Evolutionary conservation across 2,888 invertebrate genomes (phyloP), one percentile per base, ranked within the genome.

Genomic region (Carpatolechia fugitivella): DNA sequence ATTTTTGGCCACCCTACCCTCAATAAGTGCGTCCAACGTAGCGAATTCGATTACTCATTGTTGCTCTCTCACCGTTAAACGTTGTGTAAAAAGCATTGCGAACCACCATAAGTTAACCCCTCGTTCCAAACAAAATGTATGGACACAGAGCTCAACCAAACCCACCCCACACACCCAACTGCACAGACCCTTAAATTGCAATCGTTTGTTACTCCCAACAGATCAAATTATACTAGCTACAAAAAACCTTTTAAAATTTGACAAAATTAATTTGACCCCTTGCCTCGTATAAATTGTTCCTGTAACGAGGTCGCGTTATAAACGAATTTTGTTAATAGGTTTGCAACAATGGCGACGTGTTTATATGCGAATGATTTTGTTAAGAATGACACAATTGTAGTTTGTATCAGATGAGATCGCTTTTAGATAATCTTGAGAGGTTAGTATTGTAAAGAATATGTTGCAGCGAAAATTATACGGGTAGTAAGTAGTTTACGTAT

Each of bases 21-120:
- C 59, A 59, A 49, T 60, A 65, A 58, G 64, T 60, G 61, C 62
- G 68, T 66, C 66, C 70, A 70, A 70, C 76, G 70, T 72, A 69
- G 72, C 74, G 78, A 82, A 81, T 80, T 80, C 75, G 82, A 84
- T 83, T 80, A 66, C 63, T 62, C 73, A 80, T 82, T 82, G 81
- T 80, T 66, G 68, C 52, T 72, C 72, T 77, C 48, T 14, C 41
- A 14, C 33, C 29, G 44, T 20, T 48, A 33, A 48, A 47, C 47
- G 51, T 20, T 31, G 41, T 50, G 47, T 59, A 65, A 64, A n/a
- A 60, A 60, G 67, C 62, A 65, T 71, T 68, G 44, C 6, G 16
- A 14, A 14, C 78, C 69, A 74, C 58, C 60, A 58, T 56, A 59
- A 57, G 1, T 14, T 64, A 72, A 71, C 60, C 74, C 62, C 62